Evolutionary conservation across 2,113 vertebrate species (phyloP).

Genomic region (Neogale vison): DNA sequence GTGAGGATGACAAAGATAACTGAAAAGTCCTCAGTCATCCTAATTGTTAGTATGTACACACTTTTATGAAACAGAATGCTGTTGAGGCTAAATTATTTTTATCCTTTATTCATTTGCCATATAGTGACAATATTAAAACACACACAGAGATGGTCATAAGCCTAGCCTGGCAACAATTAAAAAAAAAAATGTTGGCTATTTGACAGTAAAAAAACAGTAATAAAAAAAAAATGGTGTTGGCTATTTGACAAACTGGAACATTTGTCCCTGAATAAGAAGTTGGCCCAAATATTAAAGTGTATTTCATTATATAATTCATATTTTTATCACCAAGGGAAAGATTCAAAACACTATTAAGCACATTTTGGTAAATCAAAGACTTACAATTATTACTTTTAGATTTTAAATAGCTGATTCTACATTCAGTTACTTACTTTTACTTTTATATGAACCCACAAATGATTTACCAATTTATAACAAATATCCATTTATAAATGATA

Average conservation of each 20-base stretch:
- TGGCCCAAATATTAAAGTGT: slow-evolving; percentile 27
- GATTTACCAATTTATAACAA: not conserved
- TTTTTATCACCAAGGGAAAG: not conserved
- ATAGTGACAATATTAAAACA: not conserved
- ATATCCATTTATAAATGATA: not conserved
- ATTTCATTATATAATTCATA: slow-evolving; percentile 38
- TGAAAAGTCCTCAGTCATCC: not conserved
- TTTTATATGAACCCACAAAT: not conserved
- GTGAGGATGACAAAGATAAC: not conserved
- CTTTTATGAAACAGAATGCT: not conserved
- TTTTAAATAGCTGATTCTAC: slow-evolving; percentile 34
- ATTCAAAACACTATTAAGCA: slow-evolving; percentile 8
- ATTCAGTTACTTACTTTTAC: not conserved
- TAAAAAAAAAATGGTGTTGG: not conserved
- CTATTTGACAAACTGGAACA: not conserved
- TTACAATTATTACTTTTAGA: not conserved
- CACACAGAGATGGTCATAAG: not conserved
- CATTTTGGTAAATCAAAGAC: not conserved
- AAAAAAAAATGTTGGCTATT: not conserved
- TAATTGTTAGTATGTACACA: not conserved
- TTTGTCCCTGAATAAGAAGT: not conserved
- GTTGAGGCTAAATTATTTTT: not conserved
- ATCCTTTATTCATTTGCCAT: slow-evolving; percentile 4
- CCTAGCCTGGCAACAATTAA: not conserved
- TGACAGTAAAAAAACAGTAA: not conserved